A percentile compares a stretch with the other conserved stretches of the same genome.
Evolutionary conservation across 2,888 invertebrate genomes (phyloP).

Genomic region (Pogonocherus hispidulus): DNA sequence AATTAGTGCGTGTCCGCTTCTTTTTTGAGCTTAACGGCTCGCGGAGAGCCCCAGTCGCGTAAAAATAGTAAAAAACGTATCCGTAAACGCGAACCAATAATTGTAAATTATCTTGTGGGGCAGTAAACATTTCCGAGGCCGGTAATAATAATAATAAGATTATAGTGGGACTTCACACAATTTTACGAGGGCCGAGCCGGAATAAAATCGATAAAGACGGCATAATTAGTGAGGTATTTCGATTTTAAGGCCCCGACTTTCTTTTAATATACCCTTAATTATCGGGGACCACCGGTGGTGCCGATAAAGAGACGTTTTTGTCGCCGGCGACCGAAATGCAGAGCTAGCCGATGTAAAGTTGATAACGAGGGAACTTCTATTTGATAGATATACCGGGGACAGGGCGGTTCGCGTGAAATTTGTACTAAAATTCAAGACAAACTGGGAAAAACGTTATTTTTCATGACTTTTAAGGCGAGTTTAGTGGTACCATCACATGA

Average conservation of each 20-base stretch:
- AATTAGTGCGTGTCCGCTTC: too few species aligned
- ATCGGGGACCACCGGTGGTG: constrained; percentile 46
- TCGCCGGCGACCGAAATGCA: background rate
- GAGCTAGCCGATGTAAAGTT: background rate
- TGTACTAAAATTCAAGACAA: too few species aligned
- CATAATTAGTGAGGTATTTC: constrained; percentile 57
- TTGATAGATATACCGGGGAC: background rate
- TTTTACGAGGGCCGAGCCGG: constrained; percentile 35
- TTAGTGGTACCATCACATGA: too few species aligned
- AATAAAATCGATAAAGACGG: constrained; percentile 53
- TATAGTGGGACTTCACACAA: constrained; percentile 40
- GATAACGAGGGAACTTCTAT: background rate
- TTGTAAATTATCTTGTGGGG: background rate
- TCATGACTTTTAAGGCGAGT: too few species aligned
- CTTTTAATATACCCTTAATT: constrained; percentile 46
- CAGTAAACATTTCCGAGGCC: constrained; percentile 37
- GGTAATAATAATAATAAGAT: constrained; percentile 40
- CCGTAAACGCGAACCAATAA: background rate
- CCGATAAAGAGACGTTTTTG: constrained; percentile 36
- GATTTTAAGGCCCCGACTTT: constrained; percentile 42
- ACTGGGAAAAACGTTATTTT: too few species aligned
- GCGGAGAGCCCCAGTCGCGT: background rate
- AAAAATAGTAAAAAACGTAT: background rate
- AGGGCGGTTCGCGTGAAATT: too few species aligned
- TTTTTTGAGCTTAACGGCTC: too few species aligned